Conservation (phyloP, 2,113 vertebrate species). For the Bettongia penicillata region DNA sequence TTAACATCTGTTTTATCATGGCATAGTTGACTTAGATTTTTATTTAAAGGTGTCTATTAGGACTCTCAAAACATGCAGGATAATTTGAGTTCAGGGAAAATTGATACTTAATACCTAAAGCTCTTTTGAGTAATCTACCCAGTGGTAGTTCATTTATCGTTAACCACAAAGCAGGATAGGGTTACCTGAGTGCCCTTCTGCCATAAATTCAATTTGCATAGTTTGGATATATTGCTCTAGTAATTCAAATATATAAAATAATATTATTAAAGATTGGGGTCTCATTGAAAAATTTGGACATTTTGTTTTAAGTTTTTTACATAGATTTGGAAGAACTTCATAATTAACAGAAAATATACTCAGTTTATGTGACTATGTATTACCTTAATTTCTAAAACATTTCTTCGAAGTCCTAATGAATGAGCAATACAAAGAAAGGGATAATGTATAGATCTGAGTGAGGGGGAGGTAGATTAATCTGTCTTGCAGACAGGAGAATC, state of each 20-base stretch:
- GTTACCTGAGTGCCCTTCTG: background rate
- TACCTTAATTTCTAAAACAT: background rate
- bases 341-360: slow-evolving; percentile 12
- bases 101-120: background rate
- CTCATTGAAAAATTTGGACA: background rate
- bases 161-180: background rate
- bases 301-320: background rate
- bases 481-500: background rate
- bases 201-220: background rate
- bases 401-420: slow-evolving; percentile 10
- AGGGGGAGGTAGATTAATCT: background rate
- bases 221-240: background rate
- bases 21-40: background rate
- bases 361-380: background rate
- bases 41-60: background rate
- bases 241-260: slow-evolving; percentile 23
- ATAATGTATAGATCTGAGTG: background rate
- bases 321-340: background rate
- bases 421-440: background rate
- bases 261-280: slow-evolving; percentile 15
- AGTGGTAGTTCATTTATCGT: background rate
- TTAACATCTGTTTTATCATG: background rate
- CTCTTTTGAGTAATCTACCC: background rate
- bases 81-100: background rate
- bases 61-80: background rate